Evolutionary conservation across 1,140 invertebrate genomes (phyloP), one percentile per base, ranked within the genome.

Genomic region (Tenebrio molitor): DNA sequence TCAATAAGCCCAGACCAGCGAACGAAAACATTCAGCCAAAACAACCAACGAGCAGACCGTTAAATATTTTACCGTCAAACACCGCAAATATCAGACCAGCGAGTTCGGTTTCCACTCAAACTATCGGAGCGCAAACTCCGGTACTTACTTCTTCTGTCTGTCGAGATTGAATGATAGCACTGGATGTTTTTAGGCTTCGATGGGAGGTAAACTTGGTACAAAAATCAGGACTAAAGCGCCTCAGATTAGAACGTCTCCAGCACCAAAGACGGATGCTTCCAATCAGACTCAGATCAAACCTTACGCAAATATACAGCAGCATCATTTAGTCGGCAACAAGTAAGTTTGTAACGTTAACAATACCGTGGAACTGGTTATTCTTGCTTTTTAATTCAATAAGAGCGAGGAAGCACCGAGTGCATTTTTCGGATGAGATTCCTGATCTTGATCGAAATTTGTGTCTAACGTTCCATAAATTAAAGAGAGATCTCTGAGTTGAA

Each of bases 91-190:
- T 92, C 50, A 84, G 92, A 39, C 91, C 92, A 0, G 91, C 91
- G 1, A 91, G 90, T 76, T 92, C 91, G 0, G 91, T 94, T 1
- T 93, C 92, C 0, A 93, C 91, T 2, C 92, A 94, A 83, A 93
- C 91, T 1, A 88, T 89, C 64, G 89, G 88, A 62, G 88, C 89
- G 74, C 88, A 89, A 81, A 85, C 87, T 64, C 88, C 87, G 79
- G 88, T 87, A 83, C 77, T 82, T 72, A 62, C 36, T 25, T 71
- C 12, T 12, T 29, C 23, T 25, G 25, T 15, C 1, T 29, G 23
- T 2, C n/a, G 21, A 33, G 6, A 14, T n/a, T 17, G 12, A 50
- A 17, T 50, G n/a, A n/a, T 17, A 7, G 6, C 34, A 14, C 23
- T n/a, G n/a, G 15, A 75, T 78, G 42, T 75, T 72, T 71, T 8